Percentiles rank a stretch among this genome's conserved stretches.
phyloP scores from a whole-genome alignment of 1,140 invertebrate genomes.

The Cyclina sinensis region DNA sequence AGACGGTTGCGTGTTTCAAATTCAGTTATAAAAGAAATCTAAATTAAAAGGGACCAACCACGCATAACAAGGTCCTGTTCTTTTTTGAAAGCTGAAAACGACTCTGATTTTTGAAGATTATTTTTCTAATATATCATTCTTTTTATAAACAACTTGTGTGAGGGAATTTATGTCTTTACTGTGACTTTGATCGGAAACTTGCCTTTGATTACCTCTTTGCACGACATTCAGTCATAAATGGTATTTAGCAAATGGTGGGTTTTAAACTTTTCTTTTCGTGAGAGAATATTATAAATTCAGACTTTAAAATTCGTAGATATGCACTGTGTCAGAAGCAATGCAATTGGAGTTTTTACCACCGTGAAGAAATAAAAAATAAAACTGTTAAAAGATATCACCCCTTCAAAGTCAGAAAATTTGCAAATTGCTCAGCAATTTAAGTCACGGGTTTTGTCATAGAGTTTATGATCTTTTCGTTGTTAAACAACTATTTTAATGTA shows the following conservation, averaged over 20 bases:
- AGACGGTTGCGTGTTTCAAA: conserved; percentile 6
- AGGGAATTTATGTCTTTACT: conserved; percentile 27
- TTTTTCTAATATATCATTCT: conserved; percentile 34
- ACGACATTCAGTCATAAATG: conserved; percentile 24
- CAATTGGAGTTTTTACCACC: not conserved
- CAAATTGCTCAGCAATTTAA: no score
- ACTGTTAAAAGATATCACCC: no score
- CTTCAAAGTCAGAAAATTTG: no score
- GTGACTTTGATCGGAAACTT: conserved; percentile 37
- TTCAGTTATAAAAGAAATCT: conserved; percentile 29
- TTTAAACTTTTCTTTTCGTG: conserved; percentile 17
- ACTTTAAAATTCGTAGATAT: not conserved
- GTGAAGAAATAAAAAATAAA: not conserved
- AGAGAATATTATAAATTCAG: not conserved
- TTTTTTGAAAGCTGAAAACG: conserved; percentile 36
- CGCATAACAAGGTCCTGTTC: conserved; percentile 35
- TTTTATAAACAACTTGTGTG: conserved; percentile 44
- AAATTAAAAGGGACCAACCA: conserved; percentile 35
- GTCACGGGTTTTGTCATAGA: no score
- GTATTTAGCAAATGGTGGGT: conserved; percentile 16
- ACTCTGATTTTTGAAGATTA: conserved; percentile 34
- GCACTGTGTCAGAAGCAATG: not conserved
- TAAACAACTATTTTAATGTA: no score
- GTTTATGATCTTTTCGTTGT: no score
- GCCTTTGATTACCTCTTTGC: not conserved